Percentiles rank a stretch among this genome's conserved stretches.
These are phyloP conservation scores for Syngnathoides biaculeatus DNA, from an alignment of 2,113 vertebrate species.

Conservation along the genomic window DNA sequence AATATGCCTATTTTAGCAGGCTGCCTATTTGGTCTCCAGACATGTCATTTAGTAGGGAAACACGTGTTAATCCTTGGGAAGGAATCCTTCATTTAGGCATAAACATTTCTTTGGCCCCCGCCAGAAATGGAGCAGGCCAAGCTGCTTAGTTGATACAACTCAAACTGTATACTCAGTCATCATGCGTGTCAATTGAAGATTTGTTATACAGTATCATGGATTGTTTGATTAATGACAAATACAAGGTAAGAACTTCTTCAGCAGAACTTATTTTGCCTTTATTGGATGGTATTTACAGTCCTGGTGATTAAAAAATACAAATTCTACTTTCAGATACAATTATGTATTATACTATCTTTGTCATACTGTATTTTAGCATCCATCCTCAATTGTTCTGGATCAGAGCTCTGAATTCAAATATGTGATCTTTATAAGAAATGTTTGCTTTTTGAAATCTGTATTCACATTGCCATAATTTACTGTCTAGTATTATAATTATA, in stretches of 20 bases:
- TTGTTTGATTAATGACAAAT: slow-evolving; percentile 39
- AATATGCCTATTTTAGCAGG: slow-evolving; percentile 4
- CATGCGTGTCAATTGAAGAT: slow-evolving; percentile 14
- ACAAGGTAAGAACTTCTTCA: slow-evolving; percentile 38
- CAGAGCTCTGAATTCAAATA: too few relatives aligned
- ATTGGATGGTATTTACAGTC: not conserved
- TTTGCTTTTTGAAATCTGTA: too few relatives aligned
- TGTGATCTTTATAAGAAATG: too few relatives aligned
- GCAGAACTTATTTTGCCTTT: not conserved
- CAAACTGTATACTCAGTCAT: slow-evolving; percentile 9
- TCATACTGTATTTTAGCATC: not conserved
- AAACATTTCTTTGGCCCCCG: slow-evolving; percentile 5
- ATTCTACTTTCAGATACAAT: not conserved
- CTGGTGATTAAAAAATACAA: not conserved
- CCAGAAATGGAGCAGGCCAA: slow-evolving; percentile 33
- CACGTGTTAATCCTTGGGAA: not conserved
- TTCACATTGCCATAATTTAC: too few relatives aligned
- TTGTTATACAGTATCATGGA: too few relatives aligned
- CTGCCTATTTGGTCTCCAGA: not conserved
- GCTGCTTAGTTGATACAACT: slow-evolving; percentile 22
- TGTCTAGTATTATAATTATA: too few relatives aligned
- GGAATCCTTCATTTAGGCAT: not conserved
- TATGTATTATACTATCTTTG: not conserved
- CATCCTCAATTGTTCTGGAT: not conserved
- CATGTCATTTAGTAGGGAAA: not conserved